Evolutionary conservation across 2,113 vertebrate genomes (phyloP).

Genomic region (Puma concolor): DNA sequence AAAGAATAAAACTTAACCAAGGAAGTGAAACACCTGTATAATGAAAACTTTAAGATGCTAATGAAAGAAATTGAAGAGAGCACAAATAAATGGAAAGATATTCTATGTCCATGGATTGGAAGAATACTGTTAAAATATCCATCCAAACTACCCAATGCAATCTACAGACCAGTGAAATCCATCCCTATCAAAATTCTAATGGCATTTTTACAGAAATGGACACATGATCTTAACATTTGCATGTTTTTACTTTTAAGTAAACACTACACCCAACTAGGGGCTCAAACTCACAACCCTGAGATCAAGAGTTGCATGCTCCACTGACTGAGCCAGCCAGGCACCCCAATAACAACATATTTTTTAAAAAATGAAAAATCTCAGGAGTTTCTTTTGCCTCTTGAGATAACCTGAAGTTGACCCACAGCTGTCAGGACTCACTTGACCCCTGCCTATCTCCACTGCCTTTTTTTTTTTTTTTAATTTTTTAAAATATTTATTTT

Average conservation of each 20-base stretch:
- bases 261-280: background rate
- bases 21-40: background rate
- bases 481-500: too few species aligned
- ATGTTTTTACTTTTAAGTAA: background rate
- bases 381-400: background rate
- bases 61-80: background rate
- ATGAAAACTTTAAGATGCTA: background rate
- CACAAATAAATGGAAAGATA: background rate
- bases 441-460: background rate
- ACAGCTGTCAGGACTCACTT: background rate
- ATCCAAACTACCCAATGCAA: background rate
- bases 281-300: background rate
- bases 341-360: background rate
- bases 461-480: background rate
- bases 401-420: background rate
- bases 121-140: background rate
- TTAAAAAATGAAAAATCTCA: background rate
- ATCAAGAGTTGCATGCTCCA: background rate
- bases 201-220: background rate
- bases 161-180: background rate
- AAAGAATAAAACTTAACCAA: background rate
- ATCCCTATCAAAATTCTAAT: background rate
- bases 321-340: background rate
- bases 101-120: background rate
- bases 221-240: background rate